Evolutionary conservation across 2,888 invertebrate species (phyloP).

Genomic region (Cataglyphis rosenhaueri): DNA sequence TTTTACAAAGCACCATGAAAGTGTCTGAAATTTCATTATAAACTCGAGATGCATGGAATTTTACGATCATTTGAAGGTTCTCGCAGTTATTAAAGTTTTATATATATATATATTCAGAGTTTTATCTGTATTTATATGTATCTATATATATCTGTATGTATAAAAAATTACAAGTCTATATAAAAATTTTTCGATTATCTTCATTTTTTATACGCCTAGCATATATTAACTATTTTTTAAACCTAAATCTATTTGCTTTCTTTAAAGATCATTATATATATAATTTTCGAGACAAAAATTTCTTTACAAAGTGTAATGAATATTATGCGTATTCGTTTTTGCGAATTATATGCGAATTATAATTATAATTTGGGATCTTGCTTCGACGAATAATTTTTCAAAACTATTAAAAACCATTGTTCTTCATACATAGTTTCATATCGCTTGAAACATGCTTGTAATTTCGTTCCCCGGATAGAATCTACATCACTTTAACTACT

Average conservation of each 20-base stretch:
- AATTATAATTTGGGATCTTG: not conserved
- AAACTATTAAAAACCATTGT: not conserved
- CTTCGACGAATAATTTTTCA: not conserved
- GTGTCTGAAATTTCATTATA: constrained; percentile 18
- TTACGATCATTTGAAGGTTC: constrained; percentile 5
- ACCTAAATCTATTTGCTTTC: not conserved
- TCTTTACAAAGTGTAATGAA: not conserved
- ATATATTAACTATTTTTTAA: not conserved
- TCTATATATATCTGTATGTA: not conserved
- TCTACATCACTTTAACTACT: constrained; percentile 51
- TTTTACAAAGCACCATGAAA: constrained; percentile 41
- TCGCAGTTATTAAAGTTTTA: not conserved
- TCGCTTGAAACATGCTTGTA: constrained; percentile 1
- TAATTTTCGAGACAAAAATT: not conserved
- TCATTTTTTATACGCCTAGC: not conserved
- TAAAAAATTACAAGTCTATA: constrained; percentile 6
- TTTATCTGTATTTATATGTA: not conserved
- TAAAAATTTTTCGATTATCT: not conserved
- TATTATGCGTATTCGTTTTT: not conserved
- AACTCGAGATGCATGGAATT: constrained; percentile 15
- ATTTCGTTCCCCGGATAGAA: constrained; percentile 12
- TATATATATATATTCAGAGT: not conserved
- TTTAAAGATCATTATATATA: not conserved
- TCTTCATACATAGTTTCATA: not conserved
- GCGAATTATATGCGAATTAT: not conserved